These are phyloP conservation scores for Ploceus nigricollis DNA, from an alignment of 2,113 vertebrate genomes.

Conservation along the genomic window DNA sequence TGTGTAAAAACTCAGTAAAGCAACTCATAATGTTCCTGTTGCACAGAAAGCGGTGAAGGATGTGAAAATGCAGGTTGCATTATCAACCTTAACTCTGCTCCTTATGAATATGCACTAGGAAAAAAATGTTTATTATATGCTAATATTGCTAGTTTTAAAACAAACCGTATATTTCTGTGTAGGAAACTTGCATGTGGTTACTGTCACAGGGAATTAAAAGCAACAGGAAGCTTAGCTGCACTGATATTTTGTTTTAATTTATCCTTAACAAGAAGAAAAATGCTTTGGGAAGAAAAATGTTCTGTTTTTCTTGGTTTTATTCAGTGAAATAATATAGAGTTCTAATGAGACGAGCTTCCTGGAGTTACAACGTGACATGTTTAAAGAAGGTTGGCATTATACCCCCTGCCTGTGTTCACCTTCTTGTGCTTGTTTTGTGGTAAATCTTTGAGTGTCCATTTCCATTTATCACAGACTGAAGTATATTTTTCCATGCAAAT, in stretches of 20 bases:
- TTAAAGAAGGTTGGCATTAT: constrained; percentile 12
- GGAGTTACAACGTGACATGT: background rate
- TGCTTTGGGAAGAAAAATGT: background rate
- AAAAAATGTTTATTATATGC: background rate
- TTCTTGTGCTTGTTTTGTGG: constrained; percentile 8
- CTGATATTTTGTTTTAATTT: constrained; percentile 3
- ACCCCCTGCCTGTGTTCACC: background rate
- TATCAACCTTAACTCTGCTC: background rate
- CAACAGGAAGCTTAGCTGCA: background rate
- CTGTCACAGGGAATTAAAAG: constrained; percentile 15
- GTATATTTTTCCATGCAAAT: background rate
- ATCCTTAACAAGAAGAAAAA: constrained; percentile 5
- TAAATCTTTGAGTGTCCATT: background rate
- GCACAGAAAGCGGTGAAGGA: background rate
- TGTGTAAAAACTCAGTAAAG: background rate
- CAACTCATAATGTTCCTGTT: background rate
- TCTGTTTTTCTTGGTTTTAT: background rate
- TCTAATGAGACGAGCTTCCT: constrained; percentile 28
- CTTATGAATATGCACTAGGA: background rate
- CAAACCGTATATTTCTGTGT: constrained; percentile 7
- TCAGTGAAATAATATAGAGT: background rate
- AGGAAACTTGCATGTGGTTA: constrained; percentile 2
- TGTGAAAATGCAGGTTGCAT: background rate
- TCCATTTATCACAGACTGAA: background rate
- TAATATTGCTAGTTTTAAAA: constrained; percentile 31